Evolutionary conservation across 2,888 invertebrate species (phyloP), one percentile per base, ranked within the genome.

Genomic region (Meghimatium bilineatum): DNA sequence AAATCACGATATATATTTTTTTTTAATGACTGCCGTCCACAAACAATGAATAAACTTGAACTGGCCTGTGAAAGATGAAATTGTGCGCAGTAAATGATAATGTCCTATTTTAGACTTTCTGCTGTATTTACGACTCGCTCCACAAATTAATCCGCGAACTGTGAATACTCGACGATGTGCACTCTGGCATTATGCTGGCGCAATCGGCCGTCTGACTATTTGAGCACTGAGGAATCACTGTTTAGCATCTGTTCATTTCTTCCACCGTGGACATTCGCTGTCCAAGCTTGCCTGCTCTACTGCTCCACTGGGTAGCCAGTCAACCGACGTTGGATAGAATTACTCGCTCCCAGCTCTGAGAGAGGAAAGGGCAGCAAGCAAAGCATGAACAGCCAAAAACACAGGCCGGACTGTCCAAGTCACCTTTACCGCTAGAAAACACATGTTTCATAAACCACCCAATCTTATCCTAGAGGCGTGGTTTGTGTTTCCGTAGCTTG

Each of bases 381-480:
- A 56, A 38, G 77, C 82, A 56, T 76, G 38, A 76, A 76, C 36
- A 60, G 26, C 75, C 36, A 75, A 76, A 76, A 76, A 76, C 66
- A 76, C 44, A 34, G 67, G 82, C 82, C 66, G 82, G 82, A 76
- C 82, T 49, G 76, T 66, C 67, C 75, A 63, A 79, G 79, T 44
- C 72, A 83, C 79, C 79, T 83, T 79, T 76, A 71, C 80, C 49
- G 82, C 63, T 81, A 82, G 83, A 84, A 85, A 85, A 85, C 87
- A 85, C 85, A 85, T 86, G 85, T 82, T 83, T 83, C 83, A 85
- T 85, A 86, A 85, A 76, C 78, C 83, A 79, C 38, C 29, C 38
- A 74, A 44, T 56, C 49, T 63, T 44, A 74, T 66, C 72, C 84
- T 82, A 77, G 85, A 84, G 80, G 85, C 84, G 80, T 80, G 63